A percentile compares a stretch with the other conserved stretches of the same genome.
phyloP scores from a whole-genome alignment of 2,888 invertebrate genomes.

The Xanthostigma xanthostigma region DNA sequence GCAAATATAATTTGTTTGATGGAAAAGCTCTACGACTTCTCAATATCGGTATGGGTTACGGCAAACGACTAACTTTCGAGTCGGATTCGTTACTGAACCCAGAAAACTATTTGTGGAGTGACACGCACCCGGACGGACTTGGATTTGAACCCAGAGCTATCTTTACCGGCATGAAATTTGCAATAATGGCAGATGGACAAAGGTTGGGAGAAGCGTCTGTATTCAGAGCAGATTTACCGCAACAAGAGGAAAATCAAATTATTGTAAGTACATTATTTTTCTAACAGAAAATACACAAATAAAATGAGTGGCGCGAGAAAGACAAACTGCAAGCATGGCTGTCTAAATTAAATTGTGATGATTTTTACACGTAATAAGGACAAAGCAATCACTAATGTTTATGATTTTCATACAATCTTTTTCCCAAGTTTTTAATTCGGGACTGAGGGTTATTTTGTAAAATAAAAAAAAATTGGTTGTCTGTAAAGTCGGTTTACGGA shows the following conservation, averaged over 20 bases:
- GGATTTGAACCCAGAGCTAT: slow-evolving; percentile 54
- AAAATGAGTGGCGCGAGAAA: not conserved
- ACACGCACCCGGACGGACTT: slow-evolving; percentile 55
- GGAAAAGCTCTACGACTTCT: slow-evolving; percentile 46
- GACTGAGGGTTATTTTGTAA: too few relatives aligned
- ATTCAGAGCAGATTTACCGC: slow-evolving; percentile 50
- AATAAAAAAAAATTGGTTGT: too few relatives aligned
- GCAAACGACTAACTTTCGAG: slow-evolving; percentile 57
- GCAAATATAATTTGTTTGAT: slow-evolving; percentile 45
- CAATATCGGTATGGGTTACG: slow-evolving; percentile 60
- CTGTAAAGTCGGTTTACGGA: too few relatives aligned
- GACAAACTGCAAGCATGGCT: too few relatives aligned
- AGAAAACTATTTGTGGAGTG: slow-evolving; percentile 63
- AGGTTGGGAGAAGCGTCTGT: slow-evolving; percentile 49
- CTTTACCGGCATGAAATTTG: slow-evolving; percentile 48
- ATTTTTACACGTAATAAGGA: too few relatives aligned
- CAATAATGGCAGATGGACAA: slow-evolving; percentile 42
- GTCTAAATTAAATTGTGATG: too few relatives aligned
- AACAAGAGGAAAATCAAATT: slow-evolving; percentile 47
- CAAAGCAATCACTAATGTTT: too few relatives aligned
- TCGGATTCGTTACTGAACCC: slow-evolving; percentile 43
- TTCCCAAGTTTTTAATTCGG: too few relatives aligned
- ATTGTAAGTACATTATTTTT: slow-evolving; percentile 25
- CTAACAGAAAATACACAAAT: not conserved
- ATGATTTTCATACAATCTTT: too few relatives aligned